A percentile compares a stretch with the other conserved stretches of the same genome.
phyloP scores from a whole-genome alignment of 2,113 vertebrate species.

The Heptranchias perlo region DNA sequence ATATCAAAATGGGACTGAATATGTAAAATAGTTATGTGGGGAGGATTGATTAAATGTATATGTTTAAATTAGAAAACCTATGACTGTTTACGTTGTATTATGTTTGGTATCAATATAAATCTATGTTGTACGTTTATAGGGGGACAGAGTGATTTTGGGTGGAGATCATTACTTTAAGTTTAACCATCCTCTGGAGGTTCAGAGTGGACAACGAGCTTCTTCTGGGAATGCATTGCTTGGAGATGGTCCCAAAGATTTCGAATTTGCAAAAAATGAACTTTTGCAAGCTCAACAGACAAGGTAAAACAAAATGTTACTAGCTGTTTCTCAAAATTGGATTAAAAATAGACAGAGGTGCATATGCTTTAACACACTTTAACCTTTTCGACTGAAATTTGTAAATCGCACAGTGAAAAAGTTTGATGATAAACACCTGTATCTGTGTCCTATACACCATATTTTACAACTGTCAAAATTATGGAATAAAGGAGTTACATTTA shows the following conservation, averaged over 20 bases:
- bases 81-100: background rate
- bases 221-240: constrained; percentile 50
- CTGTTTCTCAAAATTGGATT: background rate
- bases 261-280: constrained; percentile 91
- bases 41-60: background rate
- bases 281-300: constrained; percentile 69
- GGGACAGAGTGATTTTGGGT: constrained; percentile 86
- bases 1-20: background rate
- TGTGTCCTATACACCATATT: background rate
- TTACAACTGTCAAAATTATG: background rate
- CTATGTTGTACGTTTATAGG: constrained; percentile 55
- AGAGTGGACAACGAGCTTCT: constrained; percentile 61
- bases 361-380: no score
- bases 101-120: background rate
- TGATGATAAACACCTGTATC: background rate
- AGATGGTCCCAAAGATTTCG: constrained; percentile 81
- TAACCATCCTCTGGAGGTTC: constrained; percentile 84
- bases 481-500: background rate
- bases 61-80: background rate
- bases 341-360: background rate
- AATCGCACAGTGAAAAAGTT: background rate
- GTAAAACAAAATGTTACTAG: background rate
- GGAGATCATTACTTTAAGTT: constrained; percentile 96
- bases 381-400: background rate
- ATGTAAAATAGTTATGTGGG: background rate